phyloP scores from a whole-genome alignment of 2,888 invertebrate genomes.

The Dicycla oo region DNA sequence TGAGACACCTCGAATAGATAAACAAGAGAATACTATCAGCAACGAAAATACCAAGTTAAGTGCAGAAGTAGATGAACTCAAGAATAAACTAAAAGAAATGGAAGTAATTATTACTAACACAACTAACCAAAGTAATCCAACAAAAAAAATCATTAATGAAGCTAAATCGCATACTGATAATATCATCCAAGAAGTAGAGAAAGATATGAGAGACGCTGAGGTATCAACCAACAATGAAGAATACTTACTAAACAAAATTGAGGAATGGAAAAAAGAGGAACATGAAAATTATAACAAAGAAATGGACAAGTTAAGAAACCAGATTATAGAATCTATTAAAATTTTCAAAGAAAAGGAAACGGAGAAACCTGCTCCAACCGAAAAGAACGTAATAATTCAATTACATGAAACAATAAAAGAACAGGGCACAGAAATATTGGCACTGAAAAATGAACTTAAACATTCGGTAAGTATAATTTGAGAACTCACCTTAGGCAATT shows the following conservation, averaged over 20 bases:
- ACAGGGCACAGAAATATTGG: slow-evolving; percentile 88
- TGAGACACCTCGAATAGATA: slow-evolving; percentile 80
- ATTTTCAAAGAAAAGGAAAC: slow-evolving; percentile 76
- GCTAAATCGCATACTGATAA: slow-evolving; percentile 42
- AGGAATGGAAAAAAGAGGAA: slow-evolving; percentile 89
- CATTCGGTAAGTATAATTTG: slow-evolving; percentile 77
- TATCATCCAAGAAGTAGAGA: slow-evolving; percentile 51
- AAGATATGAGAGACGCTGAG: slow-evolving; percentile 79
- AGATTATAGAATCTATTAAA: slow-evolving; percentile 83
- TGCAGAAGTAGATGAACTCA: slow-evolving; percentile 85
- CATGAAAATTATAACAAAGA: slow-evolving; percentile 89
- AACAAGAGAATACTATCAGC: slow-evolving; percentile 59
- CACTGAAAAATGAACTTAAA: slow-evolving; percentile 85
- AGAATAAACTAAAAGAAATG: slow-evolving; percentile 87
- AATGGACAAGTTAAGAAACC: slow-evolving; percentile 83
- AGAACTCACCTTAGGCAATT: not conserved
- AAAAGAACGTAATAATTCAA: slow-evolving; percentile 79
- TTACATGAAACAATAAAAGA: slow-evolving; percentile 85
- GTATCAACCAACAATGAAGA: slow-evolving; percentile 78
- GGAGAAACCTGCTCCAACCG: slow-evolving; percentile 67
- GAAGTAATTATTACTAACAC: slow-evolving; percentile 73
- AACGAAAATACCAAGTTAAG: slow-evolving; percentile 91
- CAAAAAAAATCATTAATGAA: slow-evolving; percentile 33
- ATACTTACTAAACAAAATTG: slow-evolving; percentile 82
- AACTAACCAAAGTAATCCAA: slow-evolving; percentile 62